Percentiles rank a stretch among this genome's conserved stretches.
Evolutionary conservation across 35 echinoderm and acorn worm genomes (phyloP).

Genomic region (Apostichopus parvimensis): DNA sequence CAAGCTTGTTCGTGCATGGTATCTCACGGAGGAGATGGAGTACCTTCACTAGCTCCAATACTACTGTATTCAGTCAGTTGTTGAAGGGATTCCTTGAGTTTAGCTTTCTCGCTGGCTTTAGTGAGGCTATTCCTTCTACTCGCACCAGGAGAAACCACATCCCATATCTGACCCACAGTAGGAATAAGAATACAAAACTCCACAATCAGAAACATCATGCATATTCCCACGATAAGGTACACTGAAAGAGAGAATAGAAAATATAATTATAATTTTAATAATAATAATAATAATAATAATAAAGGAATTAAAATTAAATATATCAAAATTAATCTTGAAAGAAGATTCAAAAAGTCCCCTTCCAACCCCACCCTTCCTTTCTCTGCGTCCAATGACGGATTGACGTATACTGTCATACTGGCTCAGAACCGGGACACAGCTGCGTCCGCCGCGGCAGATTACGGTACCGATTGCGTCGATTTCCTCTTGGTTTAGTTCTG

Average conservation of each 20-base stretch:
- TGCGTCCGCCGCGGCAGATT: too few relatives aligned
- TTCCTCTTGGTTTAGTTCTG: too few relatives aligned
- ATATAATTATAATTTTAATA: too few relatives aligned
- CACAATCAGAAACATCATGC: slow-evolving; percentile 63
- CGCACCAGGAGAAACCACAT: slow-evolving; percentile 36
- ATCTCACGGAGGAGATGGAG: not conserved
- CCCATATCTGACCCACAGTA: slow-evolving; percentile 56
- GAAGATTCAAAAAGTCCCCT: too few relatives aligned
- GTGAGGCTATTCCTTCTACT: slow-evolving; percentile 23
- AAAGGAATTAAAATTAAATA: not conserved
- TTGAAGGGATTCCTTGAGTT: slow-evolving; percentile 44
- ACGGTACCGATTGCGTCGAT: too few relatives aligned
- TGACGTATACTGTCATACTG: too few relatives aligned
- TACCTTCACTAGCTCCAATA: not conserved
- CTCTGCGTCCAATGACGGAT: too few relatives aligned
- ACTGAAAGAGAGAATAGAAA: slow-evolving; percentile 37
- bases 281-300: not conserved
- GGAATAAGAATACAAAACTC: slow-evolving; percentile 73
- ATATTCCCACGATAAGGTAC: slow-evolving; percentile 65
- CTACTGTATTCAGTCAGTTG: slow-evolving; percentile 59
- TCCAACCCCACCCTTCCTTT: too few relatives aligned
- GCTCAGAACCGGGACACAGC: too few relatives aligned
- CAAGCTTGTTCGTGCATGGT: not conserved
- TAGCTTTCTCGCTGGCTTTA: slow-evolving; percentile 44
- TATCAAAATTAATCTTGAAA: too few relatives aligned